Evolutionary conservation across 2,113 vertebrate species (phyloP), one percentile per base, ranked within the genome.

Genomic region (Rhizomys pruinosus): DNA sequence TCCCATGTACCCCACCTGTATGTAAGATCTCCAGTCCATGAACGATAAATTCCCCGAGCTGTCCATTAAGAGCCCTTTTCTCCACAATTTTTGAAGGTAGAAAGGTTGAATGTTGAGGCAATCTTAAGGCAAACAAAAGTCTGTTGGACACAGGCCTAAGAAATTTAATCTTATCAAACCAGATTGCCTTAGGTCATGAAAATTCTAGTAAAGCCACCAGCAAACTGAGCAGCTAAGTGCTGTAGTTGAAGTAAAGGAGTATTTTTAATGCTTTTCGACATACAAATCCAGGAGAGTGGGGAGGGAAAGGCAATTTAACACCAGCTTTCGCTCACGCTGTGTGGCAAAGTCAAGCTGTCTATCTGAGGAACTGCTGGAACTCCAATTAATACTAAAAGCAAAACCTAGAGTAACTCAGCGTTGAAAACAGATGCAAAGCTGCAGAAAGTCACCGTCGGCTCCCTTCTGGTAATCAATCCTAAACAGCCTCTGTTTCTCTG

Each of bases 151-250:
- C 63, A 59, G 66, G 27, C 85, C 86, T 85, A 52, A 85, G 89
- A 93, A 77, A 23, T 64, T 37, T 90, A 81, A 93, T 93, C 81
- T 96, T 87, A 87, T 85, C 88, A 90, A 87, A 82, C 64, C 73
- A 76, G 55, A 61, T 95, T 92, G 55, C 85, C 86, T 90, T 64
- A 34, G 72, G 87, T 81, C 74, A 87, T 92, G 47, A 88, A 86
- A 92, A 95, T 95, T 85, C 57, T 87, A 7, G 73, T 47, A 57
- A 90, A 85, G 42, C 82, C 74, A 42, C 55, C 78, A 94, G 77
- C 76, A 93, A 91, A 84, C 73, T 37, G 37, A 82, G 78, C 47
- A 92, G 39, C 89, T 95, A 88, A 84, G 84, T 78, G 91, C 72
- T 68, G 15, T 61, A 74, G 55, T 95, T n/a, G 89, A 89, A 64